Evolutionary conservation across 2,888 invertebrate genomes (phyloP), one percentile per base, ranked within the genome.

Genomic region (Girardia tigrina): DNA sequence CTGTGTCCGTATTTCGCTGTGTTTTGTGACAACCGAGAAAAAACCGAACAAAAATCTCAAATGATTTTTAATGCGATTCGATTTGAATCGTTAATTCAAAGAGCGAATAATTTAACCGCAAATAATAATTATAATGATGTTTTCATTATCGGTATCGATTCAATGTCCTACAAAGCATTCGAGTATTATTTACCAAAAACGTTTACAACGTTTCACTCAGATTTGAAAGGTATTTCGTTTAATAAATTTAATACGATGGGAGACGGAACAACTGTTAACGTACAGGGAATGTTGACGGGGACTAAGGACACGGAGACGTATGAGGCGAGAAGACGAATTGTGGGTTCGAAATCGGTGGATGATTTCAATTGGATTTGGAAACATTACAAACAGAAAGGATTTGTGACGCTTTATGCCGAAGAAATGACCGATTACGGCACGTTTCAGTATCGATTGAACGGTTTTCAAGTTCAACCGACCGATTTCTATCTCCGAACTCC

Each of bases 401-500:
- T 86, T 78, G 83, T 82, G 28, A 90, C 91, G 0, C 90, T 90
- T 0, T 94, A 90, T 83, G 90, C 90, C 80, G 94, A 95, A 82
- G 94, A 95, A 82, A 88, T 89, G 79, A 90, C 91, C 0, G 85
- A 87, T 80, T 88, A 90, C 27, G 93, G 93, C 0, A 92, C 91
- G 0, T 95, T 94, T 82, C 91, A 91, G 0, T 92, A 91, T 83
- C 88, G 94, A 8, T 87, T 94, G 81, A 90, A 90, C 79, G 94
- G 94, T 0, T 94, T 94, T 83, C 85, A 87, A 36, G 84, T 87
- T 0, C 89, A 89, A 79, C 94, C 94, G 0, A 91, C 93, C 0
- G 91, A 94, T 84, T 93, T 94, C 83, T 94, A 92, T 82, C 88
- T 92, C 85, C 85, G 93, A 29, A 88, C 91, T 0, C 92, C 89